Evolutionary conservation across 2,888 invertebrate genomes (phyloP).

Genomic region (Xanthorhoe spadicearia): DNA sequence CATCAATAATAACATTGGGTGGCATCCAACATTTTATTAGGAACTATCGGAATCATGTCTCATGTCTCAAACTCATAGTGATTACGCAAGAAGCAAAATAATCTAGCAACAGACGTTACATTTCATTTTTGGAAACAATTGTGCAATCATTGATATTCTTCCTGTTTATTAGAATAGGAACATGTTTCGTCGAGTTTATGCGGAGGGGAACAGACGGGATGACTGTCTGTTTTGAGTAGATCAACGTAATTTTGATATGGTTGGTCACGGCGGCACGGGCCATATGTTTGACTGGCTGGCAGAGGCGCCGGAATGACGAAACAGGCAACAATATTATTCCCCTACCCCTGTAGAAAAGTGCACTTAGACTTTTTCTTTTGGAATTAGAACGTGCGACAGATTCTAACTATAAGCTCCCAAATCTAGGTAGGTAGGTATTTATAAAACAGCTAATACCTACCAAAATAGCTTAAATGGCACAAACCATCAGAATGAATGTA

Average conservation of each 20-base stretch:
- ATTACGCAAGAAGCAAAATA: too few relatives aligned
- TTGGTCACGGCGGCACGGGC: constrained; percentile 49
- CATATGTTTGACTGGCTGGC: constrained; percentile 68
- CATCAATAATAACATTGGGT: too few relatives aligned
- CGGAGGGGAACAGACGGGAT: constrained; percentile 64
- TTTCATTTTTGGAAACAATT: constrained; percentile 21
- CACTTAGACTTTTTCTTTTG: not conserved
- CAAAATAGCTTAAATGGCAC: too few relatives aligned
- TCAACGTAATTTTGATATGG: constrained; percentile 69
- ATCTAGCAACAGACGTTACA: not conserved
- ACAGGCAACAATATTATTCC: not conserved
- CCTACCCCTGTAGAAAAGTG: not conserved
- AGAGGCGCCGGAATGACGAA: constrained; percentile 15
- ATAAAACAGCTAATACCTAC: too few relatives aligned
- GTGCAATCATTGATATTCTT: constrained; percentile 38
- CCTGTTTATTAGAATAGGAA: constrained; percentile 28
- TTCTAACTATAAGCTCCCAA: not conserved
- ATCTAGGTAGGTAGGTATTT: not conserved
- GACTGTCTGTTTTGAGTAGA: constrained; percentile 76
- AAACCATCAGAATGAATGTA: too few relatives aligned
- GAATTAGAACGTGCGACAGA: too few relatives aligned
- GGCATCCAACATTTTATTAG: too few relatives aligned
- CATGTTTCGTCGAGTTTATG: constrained; percentile 36
- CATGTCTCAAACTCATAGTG: too few relatives aligned
- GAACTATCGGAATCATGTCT: too few relatives aligned